These are phyloP conservation scores for Scaptomyza flava DNA, from an alignment of 2,888 invertebrate genomes.

Conservation along the genomic window DNA sequence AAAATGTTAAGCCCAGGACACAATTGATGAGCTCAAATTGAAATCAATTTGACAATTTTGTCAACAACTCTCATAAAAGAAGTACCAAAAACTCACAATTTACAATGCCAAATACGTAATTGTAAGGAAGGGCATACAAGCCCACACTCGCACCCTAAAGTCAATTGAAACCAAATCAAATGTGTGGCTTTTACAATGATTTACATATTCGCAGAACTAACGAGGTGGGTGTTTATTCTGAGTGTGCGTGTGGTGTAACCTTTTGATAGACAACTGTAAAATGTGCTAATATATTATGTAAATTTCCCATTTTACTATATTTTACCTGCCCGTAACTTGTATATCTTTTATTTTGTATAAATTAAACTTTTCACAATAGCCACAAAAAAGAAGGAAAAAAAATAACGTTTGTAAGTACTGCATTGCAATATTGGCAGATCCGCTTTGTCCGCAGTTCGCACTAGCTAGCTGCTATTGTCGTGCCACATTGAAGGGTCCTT, in stretches of 20 bases:
- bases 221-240: conserved; percentile 43
- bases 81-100: conserved; percentile 40
- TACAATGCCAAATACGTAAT: conserved; percentile 59
- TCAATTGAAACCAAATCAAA: conserved; percentile 73
- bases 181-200: conserved; percentile 63
- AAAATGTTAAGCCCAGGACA: conserved; percentile 21
- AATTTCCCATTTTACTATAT: conserved; percentile 45
- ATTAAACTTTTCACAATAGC: conserved; percentile 39
- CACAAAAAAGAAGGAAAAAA: conserved; percentile 9
- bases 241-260: conserved; percentile 28
- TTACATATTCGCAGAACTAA: conserved; percentile 49
- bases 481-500: conserved; percentile 63
- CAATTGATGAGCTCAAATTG: conserved; percentile 63
- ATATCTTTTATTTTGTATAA: conserved; percentile 51
- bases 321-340: conserved; percentile 37
- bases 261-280: conserved; percentile 43
- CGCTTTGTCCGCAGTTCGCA: conserved; percentile 45
- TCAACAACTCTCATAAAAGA: conserved; percentile 59
- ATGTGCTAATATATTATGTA: conserved; percentile 66
- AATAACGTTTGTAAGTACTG: conserved; percentile 23
- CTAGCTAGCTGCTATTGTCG: conserved; percentile 45
- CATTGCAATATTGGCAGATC: conserved; percentile 70
- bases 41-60: conserved; percentile 59
- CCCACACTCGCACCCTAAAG: conserved; percentile 25
- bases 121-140: conserved; percentile 34